Conservation (phyloP, 2,113 vertebrate species). For the Centropristis striata region DNA sequence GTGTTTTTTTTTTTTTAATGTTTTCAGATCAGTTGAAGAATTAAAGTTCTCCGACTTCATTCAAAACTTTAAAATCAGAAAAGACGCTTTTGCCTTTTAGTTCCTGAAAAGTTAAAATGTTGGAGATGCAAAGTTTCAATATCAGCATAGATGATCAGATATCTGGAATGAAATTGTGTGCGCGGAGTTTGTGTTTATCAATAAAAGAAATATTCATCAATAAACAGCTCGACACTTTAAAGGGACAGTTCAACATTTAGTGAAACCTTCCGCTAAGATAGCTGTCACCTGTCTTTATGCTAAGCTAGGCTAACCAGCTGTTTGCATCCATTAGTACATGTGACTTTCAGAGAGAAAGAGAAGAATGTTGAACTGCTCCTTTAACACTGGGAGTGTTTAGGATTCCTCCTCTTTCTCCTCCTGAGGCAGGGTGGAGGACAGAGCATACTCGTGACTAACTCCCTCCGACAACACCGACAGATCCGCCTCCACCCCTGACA, state of each 20-base stretch:
- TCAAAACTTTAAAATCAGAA: not conserved
- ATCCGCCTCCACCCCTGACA: conserved; percentile 58
- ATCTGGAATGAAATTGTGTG: not conserved
- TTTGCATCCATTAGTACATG: too few relatives aligned
- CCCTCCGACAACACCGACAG: conserved; percentile 53
- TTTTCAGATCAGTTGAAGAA: conserved; percentile 33
- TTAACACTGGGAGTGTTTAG: conserved; percentile 18
- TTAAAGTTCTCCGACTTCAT: conserved; percentile 24
- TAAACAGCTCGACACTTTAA: not conserved
- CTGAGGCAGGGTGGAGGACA: conserved; percentile 82
- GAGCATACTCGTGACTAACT: conserved; percentile 78
- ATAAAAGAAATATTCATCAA: not conserved
- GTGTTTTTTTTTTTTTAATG: not conserved
- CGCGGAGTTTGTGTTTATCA: not conserved
- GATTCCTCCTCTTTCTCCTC: conserved; percentile 38
- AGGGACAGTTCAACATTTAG: not conserved
- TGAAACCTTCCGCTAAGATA: not conserved
- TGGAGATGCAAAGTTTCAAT: not conserved
- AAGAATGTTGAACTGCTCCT: conserved; percentile 10
- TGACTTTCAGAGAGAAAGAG: not conserved
- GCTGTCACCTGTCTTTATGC: too few relatives aligned
- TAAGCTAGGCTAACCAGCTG: not conserved
- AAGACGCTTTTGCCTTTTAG: not conserved
- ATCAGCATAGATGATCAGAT: not conserved
- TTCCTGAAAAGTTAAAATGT: not conserved